A percentile compares a stretch with the other conserved stretches of the same genome.
These are phyloP conservation scores for Uromys caudimaculatus DNA, from an alignment of 2,797 vertebrate genomes.

Conservation along the genomic window DNA sequence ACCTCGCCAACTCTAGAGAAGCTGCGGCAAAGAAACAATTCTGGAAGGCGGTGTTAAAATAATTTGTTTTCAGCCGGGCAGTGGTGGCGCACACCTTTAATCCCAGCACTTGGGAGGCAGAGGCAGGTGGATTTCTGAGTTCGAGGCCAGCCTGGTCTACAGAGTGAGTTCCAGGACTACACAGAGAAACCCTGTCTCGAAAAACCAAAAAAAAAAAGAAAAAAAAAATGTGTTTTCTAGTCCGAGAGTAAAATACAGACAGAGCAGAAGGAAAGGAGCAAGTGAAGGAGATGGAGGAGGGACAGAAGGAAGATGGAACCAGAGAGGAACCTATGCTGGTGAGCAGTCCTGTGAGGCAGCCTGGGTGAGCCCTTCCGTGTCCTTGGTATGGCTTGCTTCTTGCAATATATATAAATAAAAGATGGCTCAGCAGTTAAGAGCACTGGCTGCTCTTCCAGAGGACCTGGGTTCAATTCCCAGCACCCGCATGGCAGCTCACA, in stretches of 20 bases:
- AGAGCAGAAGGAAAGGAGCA: background rate
- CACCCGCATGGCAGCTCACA: background rate
- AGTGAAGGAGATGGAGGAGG: background rate
- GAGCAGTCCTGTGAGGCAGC: background rate
- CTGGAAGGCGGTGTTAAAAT: background rate
- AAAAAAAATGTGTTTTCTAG: background rate
- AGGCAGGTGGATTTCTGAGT: no score
- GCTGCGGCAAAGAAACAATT: background rate
- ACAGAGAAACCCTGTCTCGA: no score
- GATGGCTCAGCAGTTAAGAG: background rate
- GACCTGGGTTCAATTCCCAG: background rate
- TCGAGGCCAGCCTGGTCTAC: no score
- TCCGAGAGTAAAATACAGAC: background rate
- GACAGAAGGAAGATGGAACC: background rate
- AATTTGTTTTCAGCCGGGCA: background rate
- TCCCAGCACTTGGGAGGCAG: no score
- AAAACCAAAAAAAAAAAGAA: no score
- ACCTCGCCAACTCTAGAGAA: background rate
- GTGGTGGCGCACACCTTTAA: no score
- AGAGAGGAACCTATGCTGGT: background rate
- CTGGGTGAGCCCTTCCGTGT: background rate
- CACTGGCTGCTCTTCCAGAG: background rate
- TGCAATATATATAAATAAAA: no score
- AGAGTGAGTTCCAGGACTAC: no score
- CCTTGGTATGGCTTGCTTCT: background rate